Percentiles rank a stretch among this genome's conserved stretches.
These are phyloP conservation scores for Drosophila buzzatii DNA, from an alignment of 2,888 invertebrate species.

Conservation along the genomic window DNA sequence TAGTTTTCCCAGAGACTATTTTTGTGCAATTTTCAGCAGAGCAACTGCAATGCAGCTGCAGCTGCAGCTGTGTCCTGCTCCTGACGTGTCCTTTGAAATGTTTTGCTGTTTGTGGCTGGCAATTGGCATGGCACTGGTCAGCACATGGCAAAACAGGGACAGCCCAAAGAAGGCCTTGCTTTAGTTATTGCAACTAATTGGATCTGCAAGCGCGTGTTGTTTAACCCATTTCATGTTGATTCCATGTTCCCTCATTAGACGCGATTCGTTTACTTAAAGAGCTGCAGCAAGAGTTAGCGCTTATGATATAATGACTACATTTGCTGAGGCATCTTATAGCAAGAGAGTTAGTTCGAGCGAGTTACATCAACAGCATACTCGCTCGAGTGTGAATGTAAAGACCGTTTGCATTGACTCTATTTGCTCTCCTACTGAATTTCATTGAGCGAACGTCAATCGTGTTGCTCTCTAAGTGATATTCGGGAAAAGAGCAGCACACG, in stretches of 20 bases:
- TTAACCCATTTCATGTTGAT: slow-evolving; percentile 50
- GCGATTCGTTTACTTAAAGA: slow-evolving; percentile 8
- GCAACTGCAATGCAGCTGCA: slow-evolving; percentile 16
- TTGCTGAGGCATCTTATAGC: not conserved
- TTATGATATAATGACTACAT: not conserved
- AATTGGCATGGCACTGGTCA: slow-evolving; percentile 58
- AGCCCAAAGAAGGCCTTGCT: slow-evolving; percentile 14
- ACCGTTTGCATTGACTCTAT: too few species aligned
- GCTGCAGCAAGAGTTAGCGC: not conserved
- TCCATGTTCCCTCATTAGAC: slow-evolving; percentile 45
- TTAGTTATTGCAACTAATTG: slow-evolving; percentile 53
- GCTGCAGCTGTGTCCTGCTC: slow-evolving; percentile 33
- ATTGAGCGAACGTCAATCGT: too few species aligned
- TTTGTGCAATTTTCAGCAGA: slow-evolving; percentile 59
- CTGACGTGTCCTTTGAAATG: slow-evolving; percentile 61
- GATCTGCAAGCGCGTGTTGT: slow-evolving; percentile 45
- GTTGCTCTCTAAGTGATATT: too few species aligned
- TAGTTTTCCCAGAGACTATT: slow-evolving; percentile 51
- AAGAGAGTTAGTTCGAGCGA: not conserved
- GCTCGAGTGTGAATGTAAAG: too few species aligned
- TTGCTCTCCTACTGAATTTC: too few species aligned
- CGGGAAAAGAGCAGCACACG: too few species aligned
- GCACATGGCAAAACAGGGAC: slow-evolving; percentile 32
- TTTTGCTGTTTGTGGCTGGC: slow-evolving; percentile 71
- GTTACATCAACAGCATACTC: too few species aligned